A percentile compares a stretch with the other conserved stretches of the same genome.
phyloP scores from a whole-genome alignment of 2,797 vertebrate genomes.

The Vireo griseus region DNA sequence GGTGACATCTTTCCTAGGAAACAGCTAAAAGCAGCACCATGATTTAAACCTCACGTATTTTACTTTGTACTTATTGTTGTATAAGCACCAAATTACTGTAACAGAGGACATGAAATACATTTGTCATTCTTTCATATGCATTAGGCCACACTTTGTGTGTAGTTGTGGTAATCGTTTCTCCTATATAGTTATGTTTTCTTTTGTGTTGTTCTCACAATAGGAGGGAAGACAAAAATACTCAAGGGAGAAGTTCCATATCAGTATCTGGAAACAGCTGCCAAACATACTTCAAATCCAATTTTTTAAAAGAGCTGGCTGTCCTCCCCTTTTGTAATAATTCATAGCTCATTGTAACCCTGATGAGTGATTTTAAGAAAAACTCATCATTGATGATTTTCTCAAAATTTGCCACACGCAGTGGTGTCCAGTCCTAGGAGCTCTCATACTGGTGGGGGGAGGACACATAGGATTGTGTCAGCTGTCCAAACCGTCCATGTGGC shows the following conservation, averaged over 20 bases:
- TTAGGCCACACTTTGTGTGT: background rate
- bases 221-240: slow-evolving; percentile 29
- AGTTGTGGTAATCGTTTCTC: slow-evolving; percentile 5
- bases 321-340: background rate
- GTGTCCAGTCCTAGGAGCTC: background rate
- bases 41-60: background rate
- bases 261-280: background rate
- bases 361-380: background rate
- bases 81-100: background rate
- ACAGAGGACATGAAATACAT: background rate
- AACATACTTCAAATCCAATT: background rate
- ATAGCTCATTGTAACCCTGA: background rate
- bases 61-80: background rate
- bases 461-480: background rate
- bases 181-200: slow-evolving; percentile 24
- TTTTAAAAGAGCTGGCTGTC: background rate
- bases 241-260: background rate
- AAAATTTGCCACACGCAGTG: accelerated
- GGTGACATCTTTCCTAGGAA: background rate
- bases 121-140: slow-evolving; percentile 14
- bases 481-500: accelerated
- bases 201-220: slow-evolving; percentile 27
- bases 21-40: background rate
- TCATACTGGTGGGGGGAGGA: background rate
- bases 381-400: background rate